Evolutionary conservation across 2,113 vertebrate genomes (phyloP), one percentile per base, ranked within the genome.

Genomic region (Xenopus laevis): DNA sequence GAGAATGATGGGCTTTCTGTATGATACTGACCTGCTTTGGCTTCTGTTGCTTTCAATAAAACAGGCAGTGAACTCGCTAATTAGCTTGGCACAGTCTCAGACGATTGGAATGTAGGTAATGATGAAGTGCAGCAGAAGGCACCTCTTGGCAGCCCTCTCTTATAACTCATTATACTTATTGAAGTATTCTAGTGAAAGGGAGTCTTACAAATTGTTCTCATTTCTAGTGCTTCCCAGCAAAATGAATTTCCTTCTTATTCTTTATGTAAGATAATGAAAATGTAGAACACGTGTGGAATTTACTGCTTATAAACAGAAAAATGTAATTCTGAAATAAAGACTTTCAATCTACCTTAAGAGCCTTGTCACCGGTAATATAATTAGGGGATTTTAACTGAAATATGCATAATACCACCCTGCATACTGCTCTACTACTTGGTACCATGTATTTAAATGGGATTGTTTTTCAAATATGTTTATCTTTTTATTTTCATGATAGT

Each of bases 81-180:
- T 91, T 88, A 84, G 81, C 64, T 89, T 89, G 89, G 88, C 87
- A 78, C 6, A 0, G 0, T 74, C 85, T 88, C 89, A 86, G 83
- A 79, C 79, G 80, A 76, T 82, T 84, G 81, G 81, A 84, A 87
- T 79, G 53, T 79, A 82, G 78, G 79, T 80, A 86, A 78, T 84
- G 84, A 87, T 79, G 80, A 85, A 87, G 71, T 77, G 72, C 71
- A 84, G 79, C 86, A 88, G 85, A 87, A 85, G 83, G 83, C 74
- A 83, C 81, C 79, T 80, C 79, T 86, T 88, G 83, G 84, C 74
- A 60, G 70, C 58, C 72, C 79, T 78, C 45, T 79, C 79, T 78
- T 81, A 84, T 83, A 84, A 84, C 79, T 85, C 84, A 86, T 81
- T 63, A 23, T 3, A 0, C 79, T 77, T 82, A 81, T 78, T 55